phyloP scores from a whole-genome alignment of 2,888 invertebrate genomes.

The Drosophila phalerata region DNA sequence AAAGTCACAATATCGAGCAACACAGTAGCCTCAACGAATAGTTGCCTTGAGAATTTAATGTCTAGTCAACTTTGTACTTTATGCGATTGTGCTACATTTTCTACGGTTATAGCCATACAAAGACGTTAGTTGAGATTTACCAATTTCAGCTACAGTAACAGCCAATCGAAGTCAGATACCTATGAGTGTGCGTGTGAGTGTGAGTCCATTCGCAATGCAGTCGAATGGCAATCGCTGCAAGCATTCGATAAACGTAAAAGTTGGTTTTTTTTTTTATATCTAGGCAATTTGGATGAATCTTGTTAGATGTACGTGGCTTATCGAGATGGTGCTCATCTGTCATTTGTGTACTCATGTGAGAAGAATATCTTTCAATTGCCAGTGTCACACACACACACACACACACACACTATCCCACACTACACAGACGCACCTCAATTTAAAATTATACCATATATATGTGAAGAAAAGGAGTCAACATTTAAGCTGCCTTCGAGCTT shows the following conservation, averaged over 20 bases:
- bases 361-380: constrained; percentile 71
- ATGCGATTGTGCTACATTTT: background rate
- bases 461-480: constrained; percentile 23
- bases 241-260: constrained; percentile 30
- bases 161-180: constrained; percentile 8
- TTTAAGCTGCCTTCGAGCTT: constrained; percentile 51
- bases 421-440: constrained; percentile 50
- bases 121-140: background rate
- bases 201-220: constrained; percentile 22
- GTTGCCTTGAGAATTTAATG: background rate
- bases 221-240: constrained; percentile 25
- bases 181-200: constrained; percentile 4
- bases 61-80: background rate
- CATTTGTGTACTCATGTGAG: constrained; percentile 60
- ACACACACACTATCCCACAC: constrained; percentile 2
- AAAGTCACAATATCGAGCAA: background rate
- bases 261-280: constrained; percentile 10
- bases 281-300: constrained; percentile 34
- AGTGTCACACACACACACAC: constrained; percentile 36
- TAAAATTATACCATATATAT: constrained; percentile 47
- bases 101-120: background rate
- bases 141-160: constrained; percentile 12
- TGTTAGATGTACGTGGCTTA: constrained; percentile 43
- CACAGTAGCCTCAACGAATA: background rate
- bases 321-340: constrained; percentile 55